Evolutionary conservation across 2,113 vertebrate genomes (phyloP).

Genomic region (Actenoides hombroni): DNA sequence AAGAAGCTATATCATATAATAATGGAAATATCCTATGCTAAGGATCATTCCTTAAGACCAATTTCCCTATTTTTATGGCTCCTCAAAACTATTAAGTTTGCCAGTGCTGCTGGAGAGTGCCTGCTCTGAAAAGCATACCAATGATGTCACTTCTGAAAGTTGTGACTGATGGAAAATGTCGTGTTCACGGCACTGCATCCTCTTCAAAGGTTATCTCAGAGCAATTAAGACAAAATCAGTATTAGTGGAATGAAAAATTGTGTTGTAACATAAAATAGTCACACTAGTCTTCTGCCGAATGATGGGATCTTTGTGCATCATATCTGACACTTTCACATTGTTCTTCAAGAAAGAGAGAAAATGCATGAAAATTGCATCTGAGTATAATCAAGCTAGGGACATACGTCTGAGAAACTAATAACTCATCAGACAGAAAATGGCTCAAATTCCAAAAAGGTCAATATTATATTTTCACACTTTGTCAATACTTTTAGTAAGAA

Average conservation of each 20-base stretch:
- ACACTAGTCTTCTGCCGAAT: neutral
- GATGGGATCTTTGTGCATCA: neutral
- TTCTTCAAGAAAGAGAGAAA: constrained; percentile 2
- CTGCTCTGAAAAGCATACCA: neutral
- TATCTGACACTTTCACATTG: neutral
- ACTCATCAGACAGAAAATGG: neutral
- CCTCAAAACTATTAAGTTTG: neutral
- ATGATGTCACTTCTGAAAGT: neutral
- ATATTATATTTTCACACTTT: neutral
- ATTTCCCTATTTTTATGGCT: neutral
- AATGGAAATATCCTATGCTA: neutral
- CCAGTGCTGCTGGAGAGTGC: neutral
- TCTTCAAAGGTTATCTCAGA: neutral
- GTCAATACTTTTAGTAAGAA: neutral
- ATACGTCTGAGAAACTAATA: neutral
- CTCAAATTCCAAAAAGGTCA: neutral
- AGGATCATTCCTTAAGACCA: neutral
- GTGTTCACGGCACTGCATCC: rapidly evolving
- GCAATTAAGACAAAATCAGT: neutral
- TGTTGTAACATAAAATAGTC: neutral
- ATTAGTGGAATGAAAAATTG: neutral
- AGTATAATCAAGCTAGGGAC: neutral
- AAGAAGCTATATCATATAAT: neutral
- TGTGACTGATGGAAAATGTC: neutral
- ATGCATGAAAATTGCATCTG: neutral